Evolutionary conservation across 2,888 invertebrate genomes (phyloP).

Genomic region (Campoplex capitator): DNA sequence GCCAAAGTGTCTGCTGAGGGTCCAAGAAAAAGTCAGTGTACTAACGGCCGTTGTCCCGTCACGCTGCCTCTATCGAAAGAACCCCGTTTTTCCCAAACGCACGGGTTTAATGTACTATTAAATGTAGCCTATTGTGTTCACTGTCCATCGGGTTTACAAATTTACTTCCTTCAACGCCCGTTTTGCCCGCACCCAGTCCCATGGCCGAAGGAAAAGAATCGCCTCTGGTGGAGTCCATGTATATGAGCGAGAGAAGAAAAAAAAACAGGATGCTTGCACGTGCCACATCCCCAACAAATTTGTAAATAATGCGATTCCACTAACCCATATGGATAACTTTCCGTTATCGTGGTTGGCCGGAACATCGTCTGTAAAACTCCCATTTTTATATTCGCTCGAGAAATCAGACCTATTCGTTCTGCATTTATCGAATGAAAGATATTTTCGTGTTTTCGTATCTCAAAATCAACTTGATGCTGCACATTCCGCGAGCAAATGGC

Average conservation of each 20-base stretch:
- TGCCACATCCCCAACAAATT: constrained; percentile 75
- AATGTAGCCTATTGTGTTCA: constrained; percentile 82
- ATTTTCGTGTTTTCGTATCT: background rate
- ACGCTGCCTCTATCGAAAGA: constrained; percentile 63
- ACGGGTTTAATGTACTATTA: constrained; percentile 83
- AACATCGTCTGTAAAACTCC: constrained; percentile 64
- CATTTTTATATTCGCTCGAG: constrained; percentile 53
- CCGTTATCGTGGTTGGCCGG: constrained; percentile 31
- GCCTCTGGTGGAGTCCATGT: constrained; percentile 30
- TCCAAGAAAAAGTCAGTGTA: constrained; percentile 60
- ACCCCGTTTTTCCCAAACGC: constrained; percentile 61
- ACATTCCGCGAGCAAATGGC: background rate
- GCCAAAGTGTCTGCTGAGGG: constrained; percentile 28
- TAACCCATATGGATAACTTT: constrained; percentile 73
- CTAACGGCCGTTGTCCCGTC: constrained; percentile 57
- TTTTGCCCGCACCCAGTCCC: constrained; percentile 61
- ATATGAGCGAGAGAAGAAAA: constrained; percentile 39
- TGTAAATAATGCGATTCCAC: constrained; percentile 78
- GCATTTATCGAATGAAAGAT: background rate
- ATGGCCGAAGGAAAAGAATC: constrained; percentile 31
- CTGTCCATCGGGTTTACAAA: constrained; percentile 80
- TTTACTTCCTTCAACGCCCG: constrained; percentile 79
- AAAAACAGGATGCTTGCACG: constrained; percentile 73
- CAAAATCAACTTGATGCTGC: background rate
- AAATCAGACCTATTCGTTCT: constrained; percentile 36